phyloP scores from a whole-genome alignment of 1,140 invertebrate genomes.

The Anagrus nilaparvatae region DNA sequence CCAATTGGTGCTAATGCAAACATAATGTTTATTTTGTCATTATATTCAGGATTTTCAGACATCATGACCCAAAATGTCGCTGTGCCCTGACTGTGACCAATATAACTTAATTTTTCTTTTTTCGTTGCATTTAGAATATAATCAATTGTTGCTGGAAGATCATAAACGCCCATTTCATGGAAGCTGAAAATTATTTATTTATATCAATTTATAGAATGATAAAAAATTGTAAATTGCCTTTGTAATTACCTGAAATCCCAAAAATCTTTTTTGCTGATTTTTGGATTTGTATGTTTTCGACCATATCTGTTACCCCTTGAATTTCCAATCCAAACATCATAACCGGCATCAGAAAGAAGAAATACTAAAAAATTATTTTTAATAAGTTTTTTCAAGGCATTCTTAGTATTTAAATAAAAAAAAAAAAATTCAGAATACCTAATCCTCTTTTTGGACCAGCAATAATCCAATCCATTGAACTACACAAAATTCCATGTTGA shows the following conservation, averaged over 20 bases:
- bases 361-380: conserved; percentile 29
- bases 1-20: conserved; percentile 47
- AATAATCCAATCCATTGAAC: conserved; percentile 66
- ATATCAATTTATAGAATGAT: too few relatives aligned
- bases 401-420: neutral
- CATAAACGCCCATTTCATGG: conserved; percentile 58
- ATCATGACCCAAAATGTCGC: conserved; percentile 42
- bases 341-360: conserved; percentile 50
- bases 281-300: conserved; percentile 43
- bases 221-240: too few relatives aligned
- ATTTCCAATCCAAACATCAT: conserved; percentile 67
- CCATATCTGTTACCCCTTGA: conserved; percentile 58
- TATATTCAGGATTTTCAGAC: conserved; percentile 45
- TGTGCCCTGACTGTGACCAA: conserved; percentile 54
- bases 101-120: conserved; percentile 41
- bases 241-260: conserved; percentile 51
- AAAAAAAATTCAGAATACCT: conserved; percentile 27
- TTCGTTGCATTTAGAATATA: conserved; percentile 44
- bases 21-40: conserved; percentile 38
- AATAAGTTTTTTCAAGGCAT: neutral
- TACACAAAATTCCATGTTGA: conserved; percentile 68
- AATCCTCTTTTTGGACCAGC: conserved; percentile 50
- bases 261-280: conserved; percentile 42
- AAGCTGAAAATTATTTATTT: too few relatives aligned
- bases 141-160: conserved; percentile 53